Evolutionary conservation across 2,888 invertebrate genomes (phyloP).

Genomic region (Andricus quercusramuli): DNA sequence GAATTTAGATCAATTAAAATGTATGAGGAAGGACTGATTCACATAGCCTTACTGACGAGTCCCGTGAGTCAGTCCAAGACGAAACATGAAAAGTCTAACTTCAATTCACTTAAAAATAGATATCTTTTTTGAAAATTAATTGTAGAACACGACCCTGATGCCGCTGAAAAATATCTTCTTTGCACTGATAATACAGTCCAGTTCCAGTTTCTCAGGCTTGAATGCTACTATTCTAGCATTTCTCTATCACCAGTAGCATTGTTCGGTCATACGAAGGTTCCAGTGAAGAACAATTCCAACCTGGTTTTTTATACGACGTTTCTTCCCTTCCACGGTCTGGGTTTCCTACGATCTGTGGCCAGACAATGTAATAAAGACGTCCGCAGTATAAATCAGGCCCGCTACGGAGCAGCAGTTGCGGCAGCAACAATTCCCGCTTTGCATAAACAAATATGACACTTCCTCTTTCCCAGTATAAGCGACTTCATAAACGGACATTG

Average conservation of each 20-base stretch:
- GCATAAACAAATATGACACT: constrained; percentile 70
- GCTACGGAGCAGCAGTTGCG: constrained; percentile 38
- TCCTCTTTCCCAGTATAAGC: constrained; percentile 58
- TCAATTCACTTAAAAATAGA: too few species aligned
- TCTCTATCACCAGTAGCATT: constrained; percentile 33
- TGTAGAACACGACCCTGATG: too few species aligned
- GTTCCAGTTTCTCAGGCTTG: constrained; percentile 20
- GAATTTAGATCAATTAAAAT: too few species aligned
- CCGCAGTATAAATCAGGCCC: constrained; percentile 62
- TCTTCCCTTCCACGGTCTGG: constrained; percentile 29
- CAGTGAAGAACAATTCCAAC: constrained; percentile 35
- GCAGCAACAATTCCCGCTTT: constrained; percentile 55
- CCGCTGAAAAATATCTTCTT: too few species aligned
- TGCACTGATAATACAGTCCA: neutral
- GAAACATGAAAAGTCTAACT: too few species aligned
- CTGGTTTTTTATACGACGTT: constrained; percentile 6
- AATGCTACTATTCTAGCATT: neutral
- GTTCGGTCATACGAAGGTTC: constrained; percentile 29
- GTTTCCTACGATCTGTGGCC: constrained; percentile 24
- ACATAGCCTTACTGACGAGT: too few species aligned
- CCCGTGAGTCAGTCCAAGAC: too few species aligned
- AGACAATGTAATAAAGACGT: constrained; percentile 66
- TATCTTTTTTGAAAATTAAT: too few species aligned
- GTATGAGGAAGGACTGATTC: too few species aligned
- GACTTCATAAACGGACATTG: constrained; percentile 62